Percentiles rank a stretch among this genome's conserved stretches.
phyloP scores from a whole-genome alignment of 2,113 vertebrate species.

The Sander lucioperca region DNA sequence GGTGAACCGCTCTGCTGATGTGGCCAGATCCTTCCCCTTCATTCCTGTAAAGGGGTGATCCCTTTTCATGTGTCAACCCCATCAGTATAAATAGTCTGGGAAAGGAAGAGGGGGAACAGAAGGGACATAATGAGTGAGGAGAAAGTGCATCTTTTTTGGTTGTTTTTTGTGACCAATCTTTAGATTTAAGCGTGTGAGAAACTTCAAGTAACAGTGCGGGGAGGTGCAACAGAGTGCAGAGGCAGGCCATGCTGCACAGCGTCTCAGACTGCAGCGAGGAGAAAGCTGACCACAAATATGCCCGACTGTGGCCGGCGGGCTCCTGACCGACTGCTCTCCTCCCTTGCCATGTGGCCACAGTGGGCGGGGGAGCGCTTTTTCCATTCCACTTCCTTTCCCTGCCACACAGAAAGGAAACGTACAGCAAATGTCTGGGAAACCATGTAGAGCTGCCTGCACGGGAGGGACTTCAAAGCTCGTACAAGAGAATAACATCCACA shows the following conservation, averaged over 20 bases:
- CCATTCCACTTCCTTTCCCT: constrained; percentile 79
- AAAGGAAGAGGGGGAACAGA: constrained; percentile 37
- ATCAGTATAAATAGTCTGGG: constrained; percentile 75
- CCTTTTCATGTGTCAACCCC: constrained; percentile 67
- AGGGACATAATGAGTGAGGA: constrained; percentile 60
- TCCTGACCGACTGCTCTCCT: constrained; percentile 83
- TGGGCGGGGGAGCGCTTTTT: constrained; percentile 77
- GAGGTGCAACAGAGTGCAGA: constrained; percentile 34
- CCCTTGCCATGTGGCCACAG: constrained; percentile 74
- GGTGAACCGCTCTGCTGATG: constrained; percentile 79
- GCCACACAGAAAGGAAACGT: constrained; percentile 79
- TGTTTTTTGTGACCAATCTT: constrained; percentile 42
- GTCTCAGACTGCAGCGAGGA: constrained; percentile 72
- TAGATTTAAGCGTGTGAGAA: constrained; percentile 44
- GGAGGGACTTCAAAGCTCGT: constrained; percentile 31
- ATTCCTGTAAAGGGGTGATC: constrained; percentile 63
- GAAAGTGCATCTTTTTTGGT: constrained; percentile 60
- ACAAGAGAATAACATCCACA: constrained; percentile 28
- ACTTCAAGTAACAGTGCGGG: background rate
- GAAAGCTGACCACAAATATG: constrained; percentile 86
- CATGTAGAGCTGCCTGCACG: constrained; percentile 28
- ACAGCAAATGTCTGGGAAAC: constrained; percentile 80
- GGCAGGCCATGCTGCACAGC: constrained; percentile 44
- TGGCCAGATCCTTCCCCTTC: constrained; percentile 70
- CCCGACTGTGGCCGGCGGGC: constrained; percentile 80